These are phyloP conservation scores for Machimus rusticus DNA, from an alignment of 2,888 invertebrate genomes.

Conservation along the genomic window DNA sequence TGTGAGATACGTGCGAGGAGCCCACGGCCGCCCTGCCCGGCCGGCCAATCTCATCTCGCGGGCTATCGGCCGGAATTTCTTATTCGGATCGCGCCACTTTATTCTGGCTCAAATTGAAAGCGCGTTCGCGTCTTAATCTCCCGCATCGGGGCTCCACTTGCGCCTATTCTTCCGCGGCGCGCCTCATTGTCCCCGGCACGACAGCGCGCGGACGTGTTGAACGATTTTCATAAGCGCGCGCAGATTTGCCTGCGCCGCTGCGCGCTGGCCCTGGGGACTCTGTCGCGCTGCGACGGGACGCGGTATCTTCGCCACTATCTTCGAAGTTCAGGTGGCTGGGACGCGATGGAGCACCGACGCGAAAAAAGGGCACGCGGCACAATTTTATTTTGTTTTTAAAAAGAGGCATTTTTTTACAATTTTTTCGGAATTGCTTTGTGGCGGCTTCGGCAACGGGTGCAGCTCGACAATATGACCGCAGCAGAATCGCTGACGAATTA, in stretches of 20 bases:
- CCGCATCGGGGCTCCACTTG: conserved; percentile 19
- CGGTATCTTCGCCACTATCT: not conserved
- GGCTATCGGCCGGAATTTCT: conserved; percentile 18
- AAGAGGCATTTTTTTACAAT: not conserved
- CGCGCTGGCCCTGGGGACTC: not conserved
- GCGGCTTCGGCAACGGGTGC: not conserved
- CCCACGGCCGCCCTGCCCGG: not conserved
- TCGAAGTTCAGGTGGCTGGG: not conserved
- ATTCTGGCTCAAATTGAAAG: conserved; percentile 27
- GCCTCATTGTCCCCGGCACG: not conserved
- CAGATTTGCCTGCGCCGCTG: not conserved
- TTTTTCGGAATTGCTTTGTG: not conserved
- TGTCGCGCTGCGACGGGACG: not conserved
- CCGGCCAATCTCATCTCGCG: conserved; percentile 4
- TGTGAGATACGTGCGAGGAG: not conserved
- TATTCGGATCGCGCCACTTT: conserved; percentile 31
- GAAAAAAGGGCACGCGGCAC: not conserved
- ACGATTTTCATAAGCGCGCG: conserved; percentile 27
- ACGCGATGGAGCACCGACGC: not conserved
- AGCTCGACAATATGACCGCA: not conserved
- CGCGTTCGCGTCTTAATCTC: conserved; percentile 36
- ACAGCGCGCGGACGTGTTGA: not conserved
- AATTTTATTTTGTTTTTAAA: not conserved
- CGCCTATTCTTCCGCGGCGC: conserved; percentile 11
- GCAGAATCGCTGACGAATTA: conserved; percentile 13